Evolutionary conservation across 1,140 invertebrate species (phyloP), one percentile per base, ranked within the genome.

Genomic region (Oncopeltus fasciatus): DNA sequence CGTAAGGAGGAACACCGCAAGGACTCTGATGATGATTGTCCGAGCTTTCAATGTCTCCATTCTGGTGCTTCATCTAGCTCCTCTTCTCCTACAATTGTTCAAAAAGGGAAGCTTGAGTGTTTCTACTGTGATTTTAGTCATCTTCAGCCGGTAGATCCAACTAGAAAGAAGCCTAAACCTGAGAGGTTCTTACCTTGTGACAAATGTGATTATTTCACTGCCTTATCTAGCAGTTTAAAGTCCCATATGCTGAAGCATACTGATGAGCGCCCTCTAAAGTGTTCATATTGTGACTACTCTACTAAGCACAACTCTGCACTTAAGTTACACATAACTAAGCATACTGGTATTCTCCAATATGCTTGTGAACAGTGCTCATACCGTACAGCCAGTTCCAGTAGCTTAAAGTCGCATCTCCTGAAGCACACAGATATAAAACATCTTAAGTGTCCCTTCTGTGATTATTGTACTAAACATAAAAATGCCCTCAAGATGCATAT

Each of bases 191-290:
- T 53, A 3, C 49, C 49, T 8, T 57, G 56, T 24, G 56, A 38
- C n/a, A 29, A 57, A 28, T 57, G 56, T 38, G 56, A 57, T 24
- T 57, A 57, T 21, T 38, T 31, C n/a, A 57, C 56, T 57, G 26
- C 56, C 12, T 18, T 31, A 12, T n/a, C 56, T 2, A 38, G 56
- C n/a, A 38, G 33, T 16, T n/a, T 57, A 11, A 57, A 57, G 28
- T 31, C 28, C 27, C 56, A 57, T 16, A 57, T 57, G 56, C 9
- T 33, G 16, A 57, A 38, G n/a, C 56, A 57, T 16, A 57, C 56
- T 24, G 56, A 38, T 24, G 56, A 57, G 12, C 29, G 31, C 16
- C 56, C 56, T 4, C 16, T 33, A 0, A 57, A 33, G 29, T 57
- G 56, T 24, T 20, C 14, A 9, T 31, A 33, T 31, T 57, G 56